Evolutionary conservation across 2,888 invertebrate genomes (phyloP), one percentile per base, ranked within the genome.

Genomic region (Pristionchus exspectatus): DNA sequence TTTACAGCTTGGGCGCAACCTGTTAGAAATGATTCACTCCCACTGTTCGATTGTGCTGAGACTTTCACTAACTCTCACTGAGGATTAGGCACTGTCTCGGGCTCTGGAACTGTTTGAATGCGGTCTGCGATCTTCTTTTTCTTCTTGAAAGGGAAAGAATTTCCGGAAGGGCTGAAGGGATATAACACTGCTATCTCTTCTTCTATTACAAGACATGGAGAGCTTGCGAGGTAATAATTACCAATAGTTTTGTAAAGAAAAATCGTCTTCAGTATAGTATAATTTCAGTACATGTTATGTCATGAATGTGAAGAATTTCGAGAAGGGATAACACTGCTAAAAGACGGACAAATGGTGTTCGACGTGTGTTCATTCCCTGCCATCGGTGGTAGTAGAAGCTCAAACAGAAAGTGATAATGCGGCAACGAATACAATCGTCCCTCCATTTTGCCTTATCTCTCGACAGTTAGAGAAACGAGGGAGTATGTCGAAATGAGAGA

Each of bases 1-100:
- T 81, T 81, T 81, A 81, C 81, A 50, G 27, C 81, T 27, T 77
- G 81, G 27, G 3, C 30, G 81, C 38, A 81, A 81, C 81, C 81
- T 81, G 81, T 54, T 54, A 24, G 74, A 50, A 33, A 33, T 74
- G 38, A 74, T 74, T 74, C 74, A 81, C 50, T 81, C 33, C 21
- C 50, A 81, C 81, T 81, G 24, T 50, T 81, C 81, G 24, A 30
- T 14, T 14, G 24, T 18, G 59, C 21, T 27, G 69, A 69, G 69
- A 81, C 81, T 81, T 50, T 81, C 81, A 81, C 81, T 81, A 50
- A 50, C 44, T 50, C 50, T 44, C 33, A 77, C 33, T 24, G 74
- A 27, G 30, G n/a, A 69, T 74, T 74, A 21, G 27, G 74, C 38
- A 74, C 38, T 74, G 5, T 63, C n/a, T n/a, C 24, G 63, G 63